A percentile compares a stretch with the other conserved stretches of the same genome.
phyloP scores from a whole-genome alignment of 2,113 vertebrate species.

The Orcinus orca region DNA sequence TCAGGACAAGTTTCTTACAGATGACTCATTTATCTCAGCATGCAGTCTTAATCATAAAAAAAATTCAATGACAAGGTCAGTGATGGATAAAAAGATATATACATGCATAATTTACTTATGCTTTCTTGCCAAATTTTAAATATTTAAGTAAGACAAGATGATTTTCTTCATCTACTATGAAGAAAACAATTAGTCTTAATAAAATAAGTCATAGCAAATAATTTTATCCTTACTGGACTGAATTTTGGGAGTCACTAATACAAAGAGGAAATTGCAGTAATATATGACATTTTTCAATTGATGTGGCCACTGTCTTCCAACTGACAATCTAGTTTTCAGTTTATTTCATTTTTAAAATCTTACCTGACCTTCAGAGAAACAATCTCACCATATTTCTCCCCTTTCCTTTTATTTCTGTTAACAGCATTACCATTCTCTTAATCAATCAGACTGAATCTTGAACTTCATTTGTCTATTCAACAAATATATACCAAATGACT shows the following conservation, averaged over 20 bases:
- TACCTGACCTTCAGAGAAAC: background rate
- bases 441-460: background rate
- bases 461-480: background rate
- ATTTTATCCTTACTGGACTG: background rate
- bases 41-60: conserved; percentile 59
- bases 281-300: background rate
- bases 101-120: background rate
- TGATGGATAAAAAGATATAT: background rate
- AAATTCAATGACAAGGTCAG: conserved; percentile 30
- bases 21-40: conserved; percentile 68
- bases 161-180: background rate
- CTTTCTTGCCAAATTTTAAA: conserved; percentile 49
- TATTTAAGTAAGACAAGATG: background rate
- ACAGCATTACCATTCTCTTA: background rate
- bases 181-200: background rate
- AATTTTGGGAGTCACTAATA: background rate
- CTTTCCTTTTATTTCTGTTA: background rate
- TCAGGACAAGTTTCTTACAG: conserved; percentile 46
- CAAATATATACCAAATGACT: background rate
- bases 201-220: background rate
- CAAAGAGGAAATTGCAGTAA: background rate
- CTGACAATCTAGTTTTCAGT: background rate
- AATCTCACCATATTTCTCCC: background rate
- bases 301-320: background rate
- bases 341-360: background rate